These are phyloP conservation scores for Zoanthus sansibaricus DNA, from an alignment of 92 coral and sea anemone species.

Conservation along the genomic window DNA sequence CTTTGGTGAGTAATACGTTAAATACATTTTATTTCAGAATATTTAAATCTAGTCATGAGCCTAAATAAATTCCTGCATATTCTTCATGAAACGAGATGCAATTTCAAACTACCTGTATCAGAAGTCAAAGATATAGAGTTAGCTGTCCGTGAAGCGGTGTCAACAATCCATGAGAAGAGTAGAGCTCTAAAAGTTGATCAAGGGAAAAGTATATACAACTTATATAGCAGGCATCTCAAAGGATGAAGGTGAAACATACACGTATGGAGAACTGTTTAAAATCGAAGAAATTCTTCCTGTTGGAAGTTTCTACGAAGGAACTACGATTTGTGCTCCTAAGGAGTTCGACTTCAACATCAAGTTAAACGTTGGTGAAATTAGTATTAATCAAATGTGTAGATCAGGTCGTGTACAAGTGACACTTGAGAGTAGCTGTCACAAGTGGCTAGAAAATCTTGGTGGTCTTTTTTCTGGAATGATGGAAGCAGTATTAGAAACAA, in stretches of 20 bases:
- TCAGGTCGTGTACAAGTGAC: slow-evolving; percentile 52
- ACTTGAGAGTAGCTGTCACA: slow-evolving; percentile 41
- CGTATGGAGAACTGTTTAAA: slow-evolving; percentile 43
- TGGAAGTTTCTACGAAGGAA: slow-evolving; percentile 43
- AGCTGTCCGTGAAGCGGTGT: slow-evolving; percentile 41
- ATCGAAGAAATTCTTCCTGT: slow-evolving; percentile 48
- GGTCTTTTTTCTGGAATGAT: slow-evolving; percentile 29
- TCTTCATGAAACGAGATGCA: slow-evolving; percentile 44
- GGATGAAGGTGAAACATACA: slow-evolving; percentile 4
- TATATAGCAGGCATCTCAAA: not conserved
- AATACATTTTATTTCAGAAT: slow-evolving; percentile 12
- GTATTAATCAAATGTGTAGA: slow-evolving; percentile 40
- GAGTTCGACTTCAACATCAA: slow-evolving; percentile 50
- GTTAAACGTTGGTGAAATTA: slow-evolving; percentile 47
- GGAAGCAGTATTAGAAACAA: slow-evolving; percentile 30
- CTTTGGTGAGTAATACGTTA: slow-evolving; percentile 1
- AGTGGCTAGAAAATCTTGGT: slow-evolving; percentile 30
- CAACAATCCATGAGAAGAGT: slow-evolving; percentile 41
- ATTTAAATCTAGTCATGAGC: slow-evolving; percentile 32
- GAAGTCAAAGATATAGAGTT: slow-evolving; percentile 54
- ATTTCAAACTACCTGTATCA: slow-evolving; percentile 42
- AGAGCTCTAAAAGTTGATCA: slow-evolving; percentile 31
- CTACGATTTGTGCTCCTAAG: slow-evolving; percentile 19
- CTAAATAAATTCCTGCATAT: slow-evolving; percentile 22
- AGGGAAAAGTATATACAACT: not conserved